Base-by-base conservation (phyloP, 2,113 vertebrate species). In the Phainopepla nitens region DNA sequence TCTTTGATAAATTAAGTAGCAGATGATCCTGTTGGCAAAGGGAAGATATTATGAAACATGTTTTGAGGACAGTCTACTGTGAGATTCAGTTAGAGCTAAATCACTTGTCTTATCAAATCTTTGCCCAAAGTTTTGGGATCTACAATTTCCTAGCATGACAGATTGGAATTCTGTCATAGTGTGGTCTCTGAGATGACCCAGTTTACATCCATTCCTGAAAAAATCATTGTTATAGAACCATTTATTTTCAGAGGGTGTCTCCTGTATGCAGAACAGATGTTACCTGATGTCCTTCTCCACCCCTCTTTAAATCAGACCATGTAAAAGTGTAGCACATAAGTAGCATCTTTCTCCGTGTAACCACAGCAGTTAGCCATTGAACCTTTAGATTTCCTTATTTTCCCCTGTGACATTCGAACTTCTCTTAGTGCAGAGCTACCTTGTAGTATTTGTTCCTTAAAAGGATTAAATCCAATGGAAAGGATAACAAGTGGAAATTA, bases 1-100 rank as follows among this genome's bases (percentile, higher is more conserved):
- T 65, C 35, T 93, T 94, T 72, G 54, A 81, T 89, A 69, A 87
- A 73, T 20, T 77, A 61, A 65, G 36, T 71, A 61, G n/a, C n/a
- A 62, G 28, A 54, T 93, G 27, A 72, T 87, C 23, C 27, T 86
- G 7, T 51, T 93, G 80, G 41, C 41, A 64, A 35, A 70, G 39
- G 56, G 42, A 75, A 28, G 28, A 66, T 78, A 68, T 13, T 62
- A 20, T 71, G 49, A 62, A 71, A 50, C 49, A 14, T 36, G 13
- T 58, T 88, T 78, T 66, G 51, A 75, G 61, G 42, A 62, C 42
- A 53, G 15, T 53, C 42, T 92, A 49, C 82, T 7, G 4, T 93
- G 54, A 84, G 45, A 87, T 51, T 90, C 45, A 47, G 11, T 80
- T 64, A 81, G 51, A 78, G 36, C 15, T 70, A 77, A 45, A 73